Evolutionary conservation across 1,140 invertebrate species (phyloP).

Genomic region (Bombus haemorrhoidalis): DNA sequence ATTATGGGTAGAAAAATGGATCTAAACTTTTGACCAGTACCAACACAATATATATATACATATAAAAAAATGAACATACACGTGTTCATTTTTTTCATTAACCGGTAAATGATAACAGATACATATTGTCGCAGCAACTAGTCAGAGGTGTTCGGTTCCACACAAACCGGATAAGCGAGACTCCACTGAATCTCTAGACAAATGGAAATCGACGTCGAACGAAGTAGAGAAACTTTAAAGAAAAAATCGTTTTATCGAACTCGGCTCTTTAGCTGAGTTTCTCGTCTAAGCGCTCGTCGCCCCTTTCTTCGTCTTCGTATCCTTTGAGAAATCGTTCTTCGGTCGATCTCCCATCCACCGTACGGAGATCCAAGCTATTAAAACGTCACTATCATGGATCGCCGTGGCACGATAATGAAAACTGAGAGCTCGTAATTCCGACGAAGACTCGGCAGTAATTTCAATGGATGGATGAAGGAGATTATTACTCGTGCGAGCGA

Average conservation of each 20-base stretch:
- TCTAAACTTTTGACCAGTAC: too few relatives aligned
- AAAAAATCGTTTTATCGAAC: conserved; percentile 51
- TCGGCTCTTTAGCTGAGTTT: not conserved
- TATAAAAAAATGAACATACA: too few relatives aligned
- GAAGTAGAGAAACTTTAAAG: not conserved
- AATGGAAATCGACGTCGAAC: not conserved
- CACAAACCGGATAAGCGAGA: too few relatives aligned
- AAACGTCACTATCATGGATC: conserved; percentile 53
- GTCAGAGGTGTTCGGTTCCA: too few relatives aligned
- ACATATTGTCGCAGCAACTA: too few relatives aligned
- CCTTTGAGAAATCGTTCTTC: conserved; percentile 19
- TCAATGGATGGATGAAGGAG: conserved; percentile 27
- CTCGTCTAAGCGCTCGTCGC: not conserved
- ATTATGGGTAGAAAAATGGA: too few relatives aligned
- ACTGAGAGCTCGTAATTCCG: conserved; percentile 23
- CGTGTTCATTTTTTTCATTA: too few relatives aligned
- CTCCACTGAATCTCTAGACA: not conserved
- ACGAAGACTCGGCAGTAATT: conserved; percentile 42
- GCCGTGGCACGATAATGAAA: conserved; percentile 52
- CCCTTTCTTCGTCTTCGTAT: not conserved
- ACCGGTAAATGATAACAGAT: too few relatives aligned
- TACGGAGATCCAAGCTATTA: conserved; percentile 59
- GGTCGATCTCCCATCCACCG: not conserved
- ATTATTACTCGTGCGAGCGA: conserved; percentile 1
- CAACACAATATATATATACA: too few relatives aligned